Percentiles rank a stretch among this genome's conserved stretches.
Conservation (phyloP, 2,888 invertebrate species). For the Drosophila hamatofila region DNA sequence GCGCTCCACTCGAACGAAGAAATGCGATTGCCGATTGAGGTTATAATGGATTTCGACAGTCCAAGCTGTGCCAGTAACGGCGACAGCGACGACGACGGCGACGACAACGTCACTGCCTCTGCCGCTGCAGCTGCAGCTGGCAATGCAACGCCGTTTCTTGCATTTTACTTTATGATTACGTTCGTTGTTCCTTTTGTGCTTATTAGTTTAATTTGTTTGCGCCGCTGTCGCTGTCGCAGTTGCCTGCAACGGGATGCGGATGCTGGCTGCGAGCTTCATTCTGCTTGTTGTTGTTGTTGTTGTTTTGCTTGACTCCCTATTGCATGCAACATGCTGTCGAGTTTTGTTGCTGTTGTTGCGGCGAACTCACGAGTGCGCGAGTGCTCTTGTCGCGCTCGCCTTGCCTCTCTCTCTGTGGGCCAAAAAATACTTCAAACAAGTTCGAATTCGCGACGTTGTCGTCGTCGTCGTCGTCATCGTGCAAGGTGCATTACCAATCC, state of each 20-base stretch:
- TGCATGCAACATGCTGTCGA: constrained; percentile 77
- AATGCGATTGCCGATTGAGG: constrained; percentile 82
- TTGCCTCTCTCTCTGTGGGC: constrained; percentile 42
- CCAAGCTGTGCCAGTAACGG: constrained; percentile 62
- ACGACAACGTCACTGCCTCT: constrained; percentile 24
- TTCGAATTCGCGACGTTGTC: constrained; percentile 76
- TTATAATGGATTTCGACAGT: constrained; percentile 83
- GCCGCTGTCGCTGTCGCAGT: constrained; percentile 42
- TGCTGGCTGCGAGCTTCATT: constrained; percentile 26
- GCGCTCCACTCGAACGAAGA: constrained; percentile 80
- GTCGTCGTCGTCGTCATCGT: constrained; percentile 42
- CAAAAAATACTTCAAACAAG: constrained; percentile 73
- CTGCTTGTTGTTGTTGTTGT: constrained; percentile 25
- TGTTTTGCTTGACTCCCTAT: constrained; percentile 38
- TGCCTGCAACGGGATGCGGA: constrained; percentile 47
- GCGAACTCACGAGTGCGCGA: constrained; percentile 56
- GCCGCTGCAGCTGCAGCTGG: constrained; percentile 24
- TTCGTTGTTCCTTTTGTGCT: constrained; percentile 72
- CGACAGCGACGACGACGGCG: constrained; percentile 29
- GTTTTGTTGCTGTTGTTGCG: constrained; percentile 57
- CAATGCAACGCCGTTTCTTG: constrained; percentile 41
- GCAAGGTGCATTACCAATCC: constrained; percentile 74
- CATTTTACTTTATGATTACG: constrained; percentile 66
- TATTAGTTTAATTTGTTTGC: constrained; percentile 79
- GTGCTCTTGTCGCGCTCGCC: constrained; percentile 34